These are phyloP conservation scores for Ataeniobius toweri DNA, from an alignment of 2,797 vertebrate genomes.

Conservation along the genomic window DNA sequence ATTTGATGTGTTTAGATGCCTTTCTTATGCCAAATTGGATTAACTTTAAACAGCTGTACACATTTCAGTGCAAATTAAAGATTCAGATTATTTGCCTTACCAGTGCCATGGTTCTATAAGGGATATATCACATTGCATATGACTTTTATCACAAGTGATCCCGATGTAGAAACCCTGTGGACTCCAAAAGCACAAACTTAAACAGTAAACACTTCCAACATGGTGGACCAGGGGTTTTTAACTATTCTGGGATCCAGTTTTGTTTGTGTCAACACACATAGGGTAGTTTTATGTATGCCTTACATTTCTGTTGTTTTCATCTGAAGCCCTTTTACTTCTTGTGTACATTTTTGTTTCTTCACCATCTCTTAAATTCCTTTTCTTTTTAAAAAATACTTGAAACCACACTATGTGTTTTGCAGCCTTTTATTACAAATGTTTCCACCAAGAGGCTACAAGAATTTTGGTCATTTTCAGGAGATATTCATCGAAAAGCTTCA, in stretches of 20 bases:
- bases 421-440: conserved; percentile 61
- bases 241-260: conserved; percentile 63
- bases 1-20: conserved; percentile 61
- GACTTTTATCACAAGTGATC: conserved; percentile 49
- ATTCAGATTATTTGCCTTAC: conserved; percentile 73
- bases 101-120: conserved; percentile 65
- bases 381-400: conserved; percentile 65
- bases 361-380: conserved; percentile 22
- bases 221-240: conserved; percentile 74
- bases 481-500: conserved; percentile 73
- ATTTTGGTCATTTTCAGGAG: conserved; percentile 65
- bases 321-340: conserved; percentile 10
- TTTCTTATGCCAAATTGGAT: conserved; percentile 67
- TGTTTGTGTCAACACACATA: conserved; percentile 44
- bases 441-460: conserved; percentile 65
- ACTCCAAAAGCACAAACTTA: conserved; percentile 78
- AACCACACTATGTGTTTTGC: conserved; percentile 60
- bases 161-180: conserved; percentile 68
- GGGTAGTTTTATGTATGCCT: conserved; percentile 35
- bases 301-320: conserved; percentile 14
- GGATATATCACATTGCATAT: conserved; percentile 60
- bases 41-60: conserved; percentile 56
- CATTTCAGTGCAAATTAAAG: conserved; percentile 57
- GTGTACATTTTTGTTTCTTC: conserved; percentile 9
- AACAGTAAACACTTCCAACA: conserved; percentile 76